Base-by-base conservation (phyloP, 2,888 invertebrate species). In the Pheosia tremula region DNA sequence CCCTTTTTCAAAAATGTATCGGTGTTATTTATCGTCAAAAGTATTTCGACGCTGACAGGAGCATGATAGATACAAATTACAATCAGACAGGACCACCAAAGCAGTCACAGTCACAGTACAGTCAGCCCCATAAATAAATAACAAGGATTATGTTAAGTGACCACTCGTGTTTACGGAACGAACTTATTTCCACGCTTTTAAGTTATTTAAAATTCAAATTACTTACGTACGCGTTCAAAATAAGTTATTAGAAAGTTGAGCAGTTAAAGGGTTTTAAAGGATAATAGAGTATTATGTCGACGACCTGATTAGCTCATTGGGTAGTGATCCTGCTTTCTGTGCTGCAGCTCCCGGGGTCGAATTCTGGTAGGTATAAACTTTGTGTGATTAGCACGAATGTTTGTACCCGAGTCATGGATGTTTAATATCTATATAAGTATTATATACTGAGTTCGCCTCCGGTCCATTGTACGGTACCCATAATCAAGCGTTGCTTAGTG, bases 81-180 rank as follows among this genome's bases (percentile, higher is more conserved):
- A 7, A 13, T 41, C 13, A 47, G 11, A 54, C 39, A 10, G n/a
- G 75, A 75, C 75, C 75, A 75, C 75, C 75, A 58, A 45, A 62
- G 61, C 61, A 24, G 24, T 24, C 24, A 24, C 24, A 0, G 24
- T 24, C 24, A 50, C 50, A 41, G 66, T 66, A 72, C 68, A 63
- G 49, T 60, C 59, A 43, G 13, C 49, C 24, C 9, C 49, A 58
- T 52, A 57, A 60, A 37, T 47, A 41, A 53, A 53, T 58, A 53
- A 10, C 53, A 53, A 36, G 57, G 57, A 61, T 59, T 62, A 41
- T 10, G 57, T 58, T 62, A 58, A 59, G 60, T 43, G 50, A 43
- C 37, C 47, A 13, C 50, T 53, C 37, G 37, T 37, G 53, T 53
- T 24, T 24, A 53, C 10, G 53, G 4, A 6, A 11, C 11, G 53